Evolutionary conservation across 2,888 invertebrate genomes (phyloP), one percentile per base, ranked within the genome.

Genomic region (Pheosia tremula): DNA sequence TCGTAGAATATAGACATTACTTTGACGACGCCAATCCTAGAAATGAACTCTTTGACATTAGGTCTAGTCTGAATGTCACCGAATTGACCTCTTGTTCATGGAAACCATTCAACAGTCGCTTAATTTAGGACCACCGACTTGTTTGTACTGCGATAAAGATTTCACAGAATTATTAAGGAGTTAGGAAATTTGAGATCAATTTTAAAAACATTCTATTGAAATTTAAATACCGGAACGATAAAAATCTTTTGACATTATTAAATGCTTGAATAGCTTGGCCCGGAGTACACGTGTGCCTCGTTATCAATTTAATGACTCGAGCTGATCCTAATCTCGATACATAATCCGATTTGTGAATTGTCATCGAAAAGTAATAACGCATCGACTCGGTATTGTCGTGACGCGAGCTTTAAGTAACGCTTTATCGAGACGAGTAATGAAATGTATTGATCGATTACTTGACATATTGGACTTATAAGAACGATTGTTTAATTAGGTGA

Each of bases 341-440:
- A 63, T 77, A 77, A 77, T 77, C 76, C 65, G 76, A 75, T 77
- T 77, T 68, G 66, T 73, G 73, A 71, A 71, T 77, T 77, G 76
- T 77, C 71, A 77, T 61, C 73, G 78, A 66, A 72, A 73, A 64
- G 72, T 66, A 75, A 77, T 77, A 64, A 68, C 64, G 67, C 68
- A 66, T 58, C 47, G 63, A 61, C 54, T 67, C 50, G 63, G 59
- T 55, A 64, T 72, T 67, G 69, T 76, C 71, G 76, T 77, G 76
- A 76, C 66, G 11, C 59, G 60, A 39, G 68, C 59, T 61, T 73
- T 66, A 66, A 61, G 54, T 41, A 56, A 56, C 13, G 56, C 4
- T 56, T 41, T 10, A 53, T 37, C 53, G 37, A 53, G 36, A 37
- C 53, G 53, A 38, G 53, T 53, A 53, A 53, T 53, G 53, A 53